Conservation (phyloP, 2,113 vertebrate genomes). For the Chlamydotis undulata region DNA sequence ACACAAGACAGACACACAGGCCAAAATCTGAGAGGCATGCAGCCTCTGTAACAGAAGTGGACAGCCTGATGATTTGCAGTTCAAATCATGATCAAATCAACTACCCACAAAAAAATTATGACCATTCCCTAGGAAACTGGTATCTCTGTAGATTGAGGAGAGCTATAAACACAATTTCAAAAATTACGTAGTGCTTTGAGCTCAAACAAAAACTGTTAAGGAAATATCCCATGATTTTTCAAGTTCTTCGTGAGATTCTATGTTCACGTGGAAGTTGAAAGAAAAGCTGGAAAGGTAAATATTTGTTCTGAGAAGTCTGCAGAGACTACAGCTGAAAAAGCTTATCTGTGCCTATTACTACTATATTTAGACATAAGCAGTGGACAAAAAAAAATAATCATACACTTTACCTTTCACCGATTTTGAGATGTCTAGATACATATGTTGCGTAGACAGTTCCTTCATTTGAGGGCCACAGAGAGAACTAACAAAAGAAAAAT, state of each 20-base stretch:
- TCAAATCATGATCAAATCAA: neutral
- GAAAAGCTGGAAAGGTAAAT: neutral
- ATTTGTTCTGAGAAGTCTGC: neutral
- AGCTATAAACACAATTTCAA: neutral
- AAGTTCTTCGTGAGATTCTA: neutral
- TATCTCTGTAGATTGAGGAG: neutral
- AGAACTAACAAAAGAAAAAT: neutral
- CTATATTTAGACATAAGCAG: neutral
- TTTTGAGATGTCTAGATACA: neutral
- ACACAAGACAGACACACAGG: fast-evolving
- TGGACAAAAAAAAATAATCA: neutral
- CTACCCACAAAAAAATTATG: neutral
- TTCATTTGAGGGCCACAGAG: neutral
- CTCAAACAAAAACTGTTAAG: neutral
- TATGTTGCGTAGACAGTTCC: neutral
- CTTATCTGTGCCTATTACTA: neutral
- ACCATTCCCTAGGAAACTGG: neutral
- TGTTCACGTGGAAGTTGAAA: neutral
- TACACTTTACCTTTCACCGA: neutral
- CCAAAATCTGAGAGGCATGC: neutral
- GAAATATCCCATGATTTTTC: neutral
- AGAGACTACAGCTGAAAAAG: neutral
- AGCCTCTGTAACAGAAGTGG: neutral
- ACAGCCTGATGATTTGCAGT: neutral
- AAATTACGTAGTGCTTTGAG: neutral